Base-by-base conservation (phyloP, 2,113 vertebrate species). In the Trichomycterus rosablanca region DNA sequence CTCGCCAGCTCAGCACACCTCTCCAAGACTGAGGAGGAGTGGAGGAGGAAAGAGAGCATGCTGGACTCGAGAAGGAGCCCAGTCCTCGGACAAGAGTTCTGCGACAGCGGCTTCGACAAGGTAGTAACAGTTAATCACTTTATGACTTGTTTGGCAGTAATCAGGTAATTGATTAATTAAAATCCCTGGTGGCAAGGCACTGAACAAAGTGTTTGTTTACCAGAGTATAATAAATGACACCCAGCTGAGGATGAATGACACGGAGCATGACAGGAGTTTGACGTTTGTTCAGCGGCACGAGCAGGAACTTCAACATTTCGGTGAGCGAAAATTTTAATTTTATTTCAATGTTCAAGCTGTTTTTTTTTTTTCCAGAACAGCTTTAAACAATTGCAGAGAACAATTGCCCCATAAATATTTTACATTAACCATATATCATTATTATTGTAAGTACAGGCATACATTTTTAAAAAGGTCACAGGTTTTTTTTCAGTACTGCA, bases 61-160 rank as follows among this genome's bases (percentile, higher is more conserved):
- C 82, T 98, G 70, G 88, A 89, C 18, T 71, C 74, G 51, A 86
- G 79, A 61, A 86, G 84, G 75, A 91, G 89, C 74, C 76, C 90
- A 3, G 87, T 88, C 78, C 88, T 89, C 2, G 62, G 81, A 50
- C 83, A 88, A 52, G 80, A 81, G 46, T 66, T 88, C 68, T 94
- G 91, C 79, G 90, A 91, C 80, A 90, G 96, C 23, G 93, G 94
- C 50, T 98, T 98, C 76, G 91, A 98, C 86, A 97, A 93, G 89
- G 95, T 94, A 89, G 15, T 39, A 5, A 14, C 14, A 4, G 12
- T 15, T 5, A n/a, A n/a, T n/a, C n/a, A n/a, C n/a, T n/a, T n/a
- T n/a, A n/a, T 11, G 34, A 12, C 7, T 10, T 37, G 34, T 37
- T 37, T 37, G 2, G 3, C 26, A 30, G 26, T 30, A 4, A 30